Conservation (phyloP, 2,797 vertebrate genomes). For the Ficedula albicollis region DNA sequence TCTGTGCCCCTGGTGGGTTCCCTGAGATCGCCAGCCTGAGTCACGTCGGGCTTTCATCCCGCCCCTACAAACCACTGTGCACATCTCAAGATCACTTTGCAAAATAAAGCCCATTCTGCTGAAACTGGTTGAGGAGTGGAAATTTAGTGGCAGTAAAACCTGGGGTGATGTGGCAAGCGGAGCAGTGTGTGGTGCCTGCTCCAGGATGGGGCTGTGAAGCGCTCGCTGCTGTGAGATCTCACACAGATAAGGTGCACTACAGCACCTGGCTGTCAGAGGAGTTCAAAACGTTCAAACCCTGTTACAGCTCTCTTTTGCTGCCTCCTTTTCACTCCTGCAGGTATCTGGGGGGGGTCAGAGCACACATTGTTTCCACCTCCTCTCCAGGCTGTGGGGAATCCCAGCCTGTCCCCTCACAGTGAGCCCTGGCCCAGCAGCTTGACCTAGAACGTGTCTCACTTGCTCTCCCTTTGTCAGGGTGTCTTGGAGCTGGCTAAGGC, state of each 20-base stretch:
- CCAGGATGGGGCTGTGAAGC: neutral
- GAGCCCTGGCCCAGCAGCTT: neutral
- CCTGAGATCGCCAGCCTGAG: neutral
- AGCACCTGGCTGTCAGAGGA: neutral
- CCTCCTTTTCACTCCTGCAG: neutral
- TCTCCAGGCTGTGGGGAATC: neutral
- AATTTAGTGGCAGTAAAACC: neutral
- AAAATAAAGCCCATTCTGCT: neutral
- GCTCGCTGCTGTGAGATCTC: neutral
- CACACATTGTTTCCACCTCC: accelerated
- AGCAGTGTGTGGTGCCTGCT: neutral
- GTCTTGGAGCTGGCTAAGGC: neutral
- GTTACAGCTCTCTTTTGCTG: neutral
- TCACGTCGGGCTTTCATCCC: neutral
- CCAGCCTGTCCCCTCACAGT: accelerated
- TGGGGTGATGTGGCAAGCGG: neutral
- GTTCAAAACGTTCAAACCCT: neutral
- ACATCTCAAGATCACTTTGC: neutral
- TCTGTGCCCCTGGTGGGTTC: accelerated
- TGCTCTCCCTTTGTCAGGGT: neutral
- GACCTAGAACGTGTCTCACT: accelerated
- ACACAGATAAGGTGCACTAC: neutral
- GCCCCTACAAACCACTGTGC: neutral
- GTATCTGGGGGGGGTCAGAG: neutral
- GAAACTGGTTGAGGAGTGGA: accelerated